Conservation (phyloP, 1,140 invertebrate genomes). For the Anoplophora glabripennis region DNA sequence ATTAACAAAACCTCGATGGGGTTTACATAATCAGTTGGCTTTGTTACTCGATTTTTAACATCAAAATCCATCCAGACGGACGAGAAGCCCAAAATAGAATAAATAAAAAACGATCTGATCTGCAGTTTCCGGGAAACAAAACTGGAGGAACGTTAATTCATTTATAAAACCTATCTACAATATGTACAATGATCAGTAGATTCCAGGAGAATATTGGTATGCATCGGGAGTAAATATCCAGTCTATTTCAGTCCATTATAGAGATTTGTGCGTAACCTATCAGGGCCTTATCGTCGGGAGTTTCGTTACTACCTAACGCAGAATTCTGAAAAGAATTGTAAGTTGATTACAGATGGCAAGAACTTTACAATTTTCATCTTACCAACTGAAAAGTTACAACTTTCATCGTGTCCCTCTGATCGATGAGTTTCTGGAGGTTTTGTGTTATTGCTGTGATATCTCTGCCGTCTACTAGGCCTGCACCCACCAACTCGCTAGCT, state of each 20-base stretch:
- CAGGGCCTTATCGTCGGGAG: conserved; percentile 88
- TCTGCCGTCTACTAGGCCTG: conserved; percentile 87
- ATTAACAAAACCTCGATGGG: neutral
- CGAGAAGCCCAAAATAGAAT: neutral
- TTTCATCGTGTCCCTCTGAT: conserved; percentile 59
- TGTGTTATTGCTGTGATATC: conserved; percentile 88
- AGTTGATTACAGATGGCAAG: neutral
- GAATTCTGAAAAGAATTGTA: conserved; percentile 71
- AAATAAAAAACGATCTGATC: conserved; percentile 3
- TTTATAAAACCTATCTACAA: conserved; percentile 22
- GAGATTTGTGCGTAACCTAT: conserved; percentile 97
- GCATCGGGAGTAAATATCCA: conserved; percentile 21
- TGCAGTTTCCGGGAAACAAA: conserved; percentile 1
- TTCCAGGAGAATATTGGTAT: conserved; percentile 29
- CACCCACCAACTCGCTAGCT: conserved; percentile 88
- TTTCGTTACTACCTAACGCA: conserved; percentile 74
- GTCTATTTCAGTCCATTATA: conserved; percentile 68
- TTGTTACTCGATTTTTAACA: neutral
- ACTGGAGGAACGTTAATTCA: conserved; percentile 5
- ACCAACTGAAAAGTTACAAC: conserved; percentile 91
- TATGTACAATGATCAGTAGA: conserved; percentile 33
- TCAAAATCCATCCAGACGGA: neutral
- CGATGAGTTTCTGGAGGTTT: conserved; percentile 89
- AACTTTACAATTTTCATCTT: conserved; percentile 44
- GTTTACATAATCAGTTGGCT: neutral